These are phyloP conservation scores for Pantherophis vulpinus DNA, from an alignment of 2,797 vertebrate genomes.

Conservation along the genomic window DNA sequence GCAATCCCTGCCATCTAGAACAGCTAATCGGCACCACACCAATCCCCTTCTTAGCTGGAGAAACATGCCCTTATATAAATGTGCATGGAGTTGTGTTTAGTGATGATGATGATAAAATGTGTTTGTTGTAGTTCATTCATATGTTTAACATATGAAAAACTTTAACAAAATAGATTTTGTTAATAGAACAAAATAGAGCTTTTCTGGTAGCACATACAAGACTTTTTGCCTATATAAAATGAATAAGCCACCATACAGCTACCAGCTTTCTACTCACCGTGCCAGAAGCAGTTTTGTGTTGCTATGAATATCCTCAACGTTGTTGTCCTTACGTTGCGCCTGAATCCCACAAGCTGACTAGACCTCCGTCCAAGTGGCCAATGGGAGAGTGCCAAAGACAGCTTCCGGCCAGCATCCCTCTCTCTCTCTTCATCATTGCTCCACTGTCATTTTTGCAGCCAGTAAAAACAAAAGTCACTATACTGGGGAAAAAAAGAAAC, in stretches of 20 bases:
- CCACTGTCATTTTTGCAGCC: not conserved
- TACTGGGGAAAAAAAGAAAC: not conserved
- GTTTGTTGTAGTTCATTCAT: not conserved
- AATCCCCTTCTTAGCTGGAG: not conserved
- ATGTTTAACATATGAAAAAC: not conserved
- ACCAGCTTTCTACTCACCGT: not conserved
- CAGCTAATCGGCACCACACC: too few relatives aligned
- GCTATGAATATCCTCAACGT: not conserved
- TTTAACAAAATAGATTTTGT: not conserved
- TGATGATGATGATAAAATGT: not conserved
- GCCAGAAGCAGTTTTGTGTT: not conserved
- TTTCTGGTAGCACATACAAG: not conserved
- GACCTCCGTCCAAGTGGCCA: not conserved
- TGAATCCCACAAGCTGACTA: not conserved
- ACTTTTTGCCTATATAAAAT: not conserved
- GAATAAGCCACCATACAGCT: not conserved
- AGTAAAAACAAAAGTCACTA: not conserved
- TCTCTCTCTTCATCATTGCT: not conserved
- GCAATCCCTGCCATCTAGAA: too few relatives aligned
- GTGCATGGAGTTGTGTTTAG: not conserved
- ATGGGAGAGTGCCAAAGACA: not conserved
- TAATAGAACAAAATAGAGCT: not conserved
- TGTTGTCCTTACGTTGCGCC: not conserved
- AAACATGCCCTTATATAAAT: not conserved
- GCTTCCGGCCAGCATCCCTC: not conserved